Evolutionary conservation across 2,888 invertebrate genomes (phyloP), one percentile per base, ranked within the genome.

Genomic region (Dasypogon diadema): DNA sequence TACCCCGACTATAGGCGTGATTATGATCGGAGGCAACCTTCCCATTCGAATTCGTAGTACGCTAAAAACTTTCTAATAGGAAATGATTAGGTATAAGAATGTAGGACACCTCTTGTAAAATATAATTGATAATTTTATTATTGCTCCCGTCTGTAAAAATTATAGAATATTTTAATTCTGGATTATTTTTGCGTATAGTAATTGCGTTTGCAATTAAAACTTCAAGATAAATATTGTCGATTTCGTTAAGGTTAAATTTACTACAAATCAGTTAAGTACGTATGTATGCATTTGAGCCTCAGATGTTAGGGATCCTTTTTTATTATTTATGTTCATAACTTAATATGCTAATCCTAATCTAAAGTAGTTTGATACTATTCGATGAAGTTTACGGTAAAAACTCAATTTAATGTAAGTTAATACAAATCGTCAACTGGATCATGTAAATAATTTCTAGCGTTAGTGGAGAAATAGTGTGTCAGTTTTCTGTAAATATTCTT

Each of bases 11-110:
- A 90, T 80, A 81, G 91, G 76, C 85, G 91, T 77, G 91, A 91
- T 81, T 91, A 91, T 80, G 91, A 91, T 81, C 87, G 91, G 77
- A 88, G 91, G 79, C 90, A 90, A 77, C 90, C 90, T 42, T 90
- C 90, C 18, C 79, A 78, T 78, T 75, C 77, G 56, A 79, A 78
- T 58, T 77, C 79, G 65, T 79, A 79, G 79, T 74, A 51, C 54
- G 8, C 42, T 54, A 2, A 2, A 42, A 42, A 12, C n/a, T 24
- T 14, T 30, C 12, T 54, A 12, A 6, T 70, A 18, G 54, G 30
- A 51, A 70, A 42, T 42, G 70, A 21, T 70, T 30, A 70, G 30
- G 4, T n/a, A 4, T 26, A 14, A 6, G n/a, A 24, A 5, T 18
- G 54, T 21, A 54, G 22, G n/a, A 1, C 24, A 56, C 14, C 14